phyloP scores from a whole-genome alignment of 2,888 invertebrate genomes.

The Deilephila porcellus region DNA sequence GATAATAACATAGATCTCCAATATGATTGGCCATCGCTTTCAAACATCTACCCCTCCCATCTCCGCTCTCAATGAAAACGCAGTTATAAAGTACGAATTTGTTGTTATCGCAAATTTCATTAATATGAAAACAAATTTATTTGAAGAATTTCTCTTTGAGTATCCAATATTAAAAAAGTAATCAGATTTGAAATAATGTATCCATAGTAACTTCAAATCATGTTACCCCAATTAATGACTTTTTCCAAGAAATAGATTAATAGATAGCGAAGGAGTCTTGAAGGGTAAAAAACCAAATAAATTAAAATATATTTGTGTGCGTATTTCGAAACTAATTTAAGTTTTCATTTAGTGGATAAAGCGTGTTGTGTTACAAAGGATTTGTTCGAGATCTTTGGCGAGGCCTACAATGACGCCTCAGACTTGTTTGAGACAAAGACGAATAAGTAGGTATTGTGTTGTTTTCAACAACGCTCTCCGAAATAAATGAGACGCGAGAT shows the following conservation, averaged over 20 bases:
- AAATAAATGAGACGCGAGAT: slow-evolving; percentile 53
- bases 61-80: too few relatives aligned
- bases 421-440: slow-evolving; percentile 55
- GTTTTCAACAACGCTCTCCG: slow-evolving; percentile 54
- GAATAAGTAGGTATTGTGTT: slow-evolving; percentile 63
- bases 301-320: slow-evolving; percentile 46
- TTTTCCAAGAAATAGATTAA: background rate
- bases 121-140: background rate
- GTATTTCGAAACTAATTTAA: slow-evolving; percentile 63
- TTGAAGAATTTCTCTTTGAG: background rate
- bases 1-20: too few relatives aligned
- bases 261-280: background rate
- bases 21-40: too few relatives aligned
- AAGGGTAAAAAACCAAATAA: slow-evolving; percentile 34
- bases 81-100: too few relatives aligned
- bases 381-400: slow-evolving; percentile 60
- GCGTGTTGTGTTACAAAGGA: slow-evolving; percentile 67
- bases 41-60: too few relatives aligned
- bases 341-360: slow-evolving; percentile 66
- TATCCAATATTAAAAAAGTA: slow-evolving; percentile 6
- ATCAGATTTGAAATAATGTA: background rate
- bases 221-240: background rate
- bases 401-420: slow-evolving; percentile 54
- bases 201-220: background rate
- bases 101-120: too few relatives aligned